Evolutionary conservation across 2,888 invertebrate genomes (phyloP).

Genomic region (Hemicrepidius hirtus): DNA sequence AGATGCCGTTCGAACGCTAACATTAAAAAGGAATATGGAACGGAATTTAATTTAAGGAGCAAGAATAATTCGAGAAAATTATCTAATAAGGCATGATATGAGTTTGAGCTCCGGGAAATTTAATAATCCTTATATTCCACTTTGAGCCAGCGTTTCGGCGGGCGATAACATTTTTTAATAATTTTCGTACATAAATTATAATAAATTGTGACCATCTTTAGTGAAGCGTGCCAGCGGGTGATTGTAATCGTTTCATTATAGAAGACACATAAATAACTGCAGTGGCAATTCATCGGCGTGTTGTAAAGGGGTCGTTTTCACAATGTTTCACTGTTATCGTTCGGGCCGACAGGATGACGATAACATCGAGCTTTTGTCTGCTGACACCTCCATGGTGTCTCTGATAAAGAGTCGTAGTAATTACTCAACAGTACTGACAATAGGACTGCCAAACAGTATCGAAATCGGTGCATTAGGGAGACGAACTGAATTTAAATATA

Average conservation of each 20-base stretch:
- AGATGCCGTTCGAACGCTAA: constrained; percentile 1
- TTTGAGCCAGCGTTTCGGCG: constrained; percentile 26
- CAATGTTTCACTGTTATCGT: constrained; percentile 52
- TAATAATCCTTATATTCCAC: constrained; percentile 47
- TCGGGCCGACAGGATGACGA: constrained; percentile 41
- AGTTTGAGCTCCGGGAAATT: constrained; percentile 41
- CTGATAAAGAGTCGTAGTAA: constrained; percentile 53
- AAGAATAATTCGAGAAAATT: constrained; percentile 41
- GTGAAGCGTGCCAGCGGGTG: constrained; percentile 28
- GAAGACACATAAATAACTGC: constrained; percentile 35
- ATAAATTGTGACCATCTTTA: constrained; percentile 28
- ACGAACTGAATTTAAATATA: constrained; percentile 13
- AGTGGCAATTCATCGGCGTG: constrained; percentile 30
- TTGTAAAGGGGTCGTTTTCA: constrained; percentile 23
- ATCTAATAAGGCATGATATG: constrained; percentile 46
- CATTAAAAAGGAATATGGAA: constrained; percentile 30
- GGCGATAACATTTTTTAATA: constrained; percentile 42
- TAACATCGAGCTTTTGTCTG: constrained; percentile 48
- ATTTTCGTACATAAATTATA: constrained; percentile 37
- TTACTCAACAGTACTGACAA: constrained; percentile 53
- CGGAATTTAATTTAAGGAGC: constrained; percentile 45
- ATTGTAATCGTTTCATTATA: constrained; percentile 38
- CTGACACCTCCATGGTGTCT: constrained; percentile 49
- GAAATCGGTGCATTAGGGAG: constrained; percentile 32
- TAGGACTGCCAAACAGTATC: constrained; percentile 39